Conservation (phyloP, 2,888 invertebrate genomes). For the Pterobdella sp. region DNA sequence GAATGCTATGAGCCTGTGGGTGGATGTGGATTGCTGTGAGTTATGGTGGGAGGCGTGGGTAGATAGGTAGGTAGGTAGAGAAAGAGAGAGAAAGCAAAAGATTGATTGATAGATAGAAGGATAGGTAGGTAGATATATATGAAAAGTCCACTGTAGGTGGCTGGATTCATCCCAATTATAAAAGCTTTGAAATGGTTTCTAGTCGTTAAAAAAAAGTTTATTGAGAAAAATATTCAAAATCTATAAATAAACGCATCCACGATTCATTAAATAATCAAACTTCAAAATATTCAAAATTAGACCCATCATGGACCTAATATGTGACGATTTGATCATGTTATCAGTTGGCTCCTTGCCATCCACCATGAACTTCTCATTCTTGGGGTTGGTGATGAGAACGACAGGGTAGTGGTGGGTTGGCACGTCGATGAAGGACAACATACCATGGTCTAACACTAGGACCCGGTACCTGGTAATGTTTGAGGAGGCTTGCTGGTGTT, state of each 20-base stretch:
- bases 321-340: conserved; percentile 63
- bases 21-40: neutral
- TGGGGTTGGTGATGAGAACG: conserved; percentile 80
- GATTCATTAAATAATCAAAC: too few relatives aligned
- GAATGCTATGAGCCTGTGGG: conserved; percentile 67
- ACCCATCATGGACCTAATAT: conserved; percentile 62
- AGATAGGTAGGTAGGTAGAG: neutral
- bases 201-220: too few relatives aligned
- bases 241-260: too few relatives aligned
- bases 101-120: neutral
- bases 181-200: too few relatives aligned
- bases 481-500: too few relatives aligned
- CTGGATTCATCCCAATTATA: too few relatives aligned
- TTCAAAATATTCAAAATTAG: too few relatives aligned
- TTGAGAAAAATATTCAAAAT: too few relatives aligned
- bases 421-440: conserved; percentile 74
- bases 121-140: neutral
- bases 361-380: conserved; percentile 67
- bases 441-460: conserved; percentile 77
- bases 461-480: conserved; percentile 62
- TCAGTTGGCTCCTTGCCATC: conserved; percentile 66
- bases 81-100: neutral
- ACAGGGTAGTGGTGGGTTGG: conserved; percentile 65
- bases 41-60: neutral
- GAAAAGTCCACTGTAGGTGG: neutral